Evolutionary conservation across 2,113 vertebrate species (phyloP).

Genomic region (Callipepla californica): DNA sequence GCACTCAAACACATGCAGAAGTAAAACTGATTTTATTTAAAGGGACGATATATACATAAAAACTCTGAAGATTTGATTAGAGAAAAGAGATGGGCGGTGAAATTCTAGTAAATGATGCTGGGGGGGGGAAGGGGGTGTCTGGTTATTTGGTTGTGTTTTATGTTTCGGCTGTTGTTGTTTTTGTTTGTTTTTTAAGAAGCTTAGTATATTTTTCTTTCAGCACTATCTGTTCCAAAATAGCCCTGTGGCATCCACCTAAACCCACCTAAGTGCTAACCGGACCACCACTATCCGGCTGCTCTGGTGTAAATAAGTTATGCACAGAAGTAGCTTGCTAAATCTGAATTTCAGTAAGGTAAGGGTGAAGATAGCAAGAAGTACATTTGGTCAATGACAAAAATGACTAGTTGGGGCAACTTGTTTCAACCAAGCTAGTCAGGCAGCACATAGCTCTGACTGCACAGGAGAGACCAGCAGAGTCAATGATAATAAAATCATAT

Average conservation of each 20-base stretch:
- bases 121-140: no score
- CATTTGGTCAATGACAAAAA: not conserved
- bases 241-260: not conserved
- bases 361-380: not conserved
- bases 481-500: not conserved
- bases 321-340: not conserved
- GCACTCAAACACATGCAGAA: not conserved
- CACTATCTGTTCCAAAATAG: not conserved
- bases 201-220: not conserved
- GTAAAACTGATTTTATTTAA: not conserved
- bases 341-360: not conserved
- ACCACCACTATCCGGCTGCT: not conserved
- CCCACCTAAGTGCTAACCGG: not conserved
- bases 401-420: not conserved
- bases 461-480: not conserved
- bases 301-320: not conserved
- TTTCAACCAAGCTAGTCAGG: not conserved
- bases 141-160: no score
- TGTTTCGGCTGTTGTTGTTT: no score
- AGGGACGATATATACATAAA: not conserved
- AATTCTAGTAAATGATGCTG: not conserved
- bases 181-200: not conserved
- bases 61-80: not conserved
- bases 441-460: not conserved
- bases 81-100: not conserved